Evolutionary conservation across 64 coral and sea anemone genomes (phyloP), one percentile per base, ranked within the genome.

Genomic region (Montipora foliosa): DNA sequence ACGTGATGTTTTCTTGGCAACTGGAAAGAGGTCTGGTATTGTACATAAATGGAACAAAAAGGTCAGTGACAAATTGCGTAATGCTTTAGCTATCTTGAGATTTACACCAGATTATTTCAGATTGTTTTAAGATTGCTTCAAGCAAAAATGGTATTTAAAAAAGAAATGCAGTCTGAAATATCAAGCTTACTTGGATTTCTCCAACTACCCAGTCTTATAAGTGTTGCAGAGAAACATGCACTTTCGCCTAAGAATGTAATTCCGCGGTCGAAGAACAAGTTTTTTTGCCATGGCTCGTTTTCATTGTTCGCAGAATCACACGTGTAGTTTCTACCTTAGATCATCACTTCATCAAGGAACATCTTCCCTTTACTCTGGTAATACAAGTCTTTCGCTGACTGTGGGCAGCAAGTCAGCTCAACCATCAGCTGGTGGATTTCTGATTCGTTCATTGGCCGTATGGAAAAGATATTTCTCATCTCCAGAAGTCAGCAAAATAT

Each of bases 1-100:
- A 97, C 49, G 92, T 97, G 44, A 66, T 86, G 53, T 95, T 97
- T 37, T 95, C 93, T 4, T 97, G 96, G 95, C 89, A 69, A 10
- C 82, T 50, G 9, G 93, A 90, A 46, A 14, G 45, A 7, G 93
- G 96, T 5, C 66, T 97, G 19, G 15, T 16, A 50, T 59, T 97
- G 1, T 97, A 95, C 78, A 62, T 78, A 6, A 93, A 97, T 67
- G 89, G 92, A 16, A 83, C 62, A 17, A 17, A 25, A 13, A 87
- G 88, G 96, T 97, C 77, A 77, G 70, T 88, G 19, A 11, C 14
- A 5, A 46, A 47, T 67, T 47, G 5, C 45, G 1, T 16, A 9
- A 5, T 2, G 4, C 44, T 4, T 37, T 37, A 83, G 37, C 25
- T 8, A 20, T 20, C 10, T 53, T 14, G 10, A 47, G 52, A 7